Evolutionary conservation across 2,113 vertebrate species (phyloP), one percentile per base, ranked within the genome.

Genomic region (Otocyon megalotis): DNA sequence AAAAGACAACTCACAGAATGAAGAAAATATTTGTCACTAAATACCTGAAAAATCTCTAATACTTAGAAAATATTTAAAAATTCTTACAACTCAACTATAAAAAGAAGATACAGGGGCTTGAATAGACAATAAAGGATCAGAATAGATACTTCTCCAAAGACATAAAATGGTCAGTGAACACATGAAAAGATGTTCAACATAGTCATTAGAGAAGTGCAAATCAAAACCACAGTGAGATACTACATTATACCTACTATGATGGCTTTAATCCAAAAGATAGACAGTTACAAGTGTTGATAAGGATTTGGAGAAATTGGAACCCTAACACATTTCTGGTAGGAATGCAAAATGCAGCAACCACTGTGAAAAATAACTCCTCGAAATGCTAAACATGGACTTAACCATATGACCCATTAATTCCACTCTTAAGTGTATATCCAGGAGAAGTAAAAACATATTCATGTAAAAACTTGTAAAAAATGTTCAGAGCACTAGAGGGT

Each of bases 21-120:
- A 74, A 88, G 32, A 88, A 94, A 88, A 67, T 53, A 94, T 76
- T 58, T 88, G 2, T 81, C 53, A 93, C 82, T 76, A 92, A 77
- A 28, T 58, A 83, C 28, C 17, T 28, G 2, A n/a, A 54, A 92
- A 69, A 22, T 50, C 54, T 71, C 43, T 86, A 85, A 28, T 56
- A 71, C 77, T 60, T 9, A 83, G 74, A 87, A 82, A 63, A 92
- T 48, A 83, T 54, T 76, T 48, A 15, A 28, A 82, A 88, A 84
- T 30, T 74, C 50, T 87, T 24, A 87, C 2, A 67, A 81, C 26
- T 65, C 89, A 92, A 53, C 37, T 69, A 81, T 80, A 81, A 69
- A 81, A 94, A 88, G n/a, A 60, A 54, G 60, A 77, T 28, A 63
- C 19, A 56, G 17, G 32, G 28, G 12, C 81, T 84, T 77, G 43